These are phyloP conservation scores for Nymphicus hollandicus DNA, from an alignment of 2,113 vertebrate species.

Conservation along the genomic window DNA sequence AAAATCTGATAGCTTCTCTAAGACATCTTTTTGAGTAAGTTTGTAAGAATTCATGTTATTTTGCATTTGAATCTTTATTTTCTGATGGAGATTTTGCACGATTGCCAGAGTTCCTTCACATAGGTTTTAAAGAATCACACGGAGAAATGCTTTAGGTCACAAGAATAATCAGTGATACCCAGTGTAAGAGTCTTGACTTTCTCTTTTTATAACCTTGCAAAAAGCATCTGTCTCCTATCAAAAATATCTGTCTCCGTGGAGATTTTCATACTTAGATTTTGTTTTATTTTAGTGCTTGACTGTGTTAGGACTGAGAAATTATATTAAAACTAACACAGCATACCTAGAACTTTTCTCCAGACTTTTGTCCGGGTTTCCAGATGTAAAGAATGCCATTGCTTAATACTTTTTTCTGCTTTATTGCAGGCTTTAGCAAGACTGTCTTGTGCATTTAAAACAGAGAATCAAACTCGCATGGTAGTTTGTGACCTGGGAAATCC, in stretches of 20 bases:
- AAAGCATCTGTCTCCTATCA: not conserved
- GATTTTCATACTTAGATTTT: not conserved
- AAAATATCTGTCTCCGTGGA: not conserved
- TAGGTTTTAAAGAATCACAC: not conserved
- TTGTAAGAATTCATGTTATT: not conserved
- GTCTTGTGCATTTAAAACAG: constrained; percentile 93
- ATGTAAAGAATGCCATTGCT: not conserved
- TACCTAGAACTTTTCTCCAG: not conserved
- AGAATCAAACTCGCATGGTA: constrained; percentile 92
- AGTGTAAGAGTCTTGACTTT: not conserved
- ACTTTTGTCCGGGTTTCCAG: not conserved
- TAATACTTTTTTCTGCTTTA: not conserved
- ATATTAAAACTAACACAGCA: not conserved
- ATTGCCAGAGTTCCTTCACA: not conserved
- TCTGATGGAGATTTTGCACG: not conserved
- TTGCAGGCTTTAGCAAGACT: constrained; percentile 83
- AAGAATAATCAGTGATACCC: not conserved
- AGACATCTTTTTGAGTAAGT: not conserved
- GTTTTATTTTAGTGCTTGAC: not conserved
- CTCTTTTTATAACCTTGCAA: not conserved
- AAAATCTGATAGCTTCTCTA: not conserved
- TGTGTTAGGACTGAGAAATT: not conserved
- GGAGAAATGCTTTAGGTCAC: not conserved
- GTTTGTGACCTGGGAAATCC: constrained; percentile 98
- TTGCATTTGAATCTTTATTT: not conserved